Evolutionary conservation across 2,888 invertebrate genomes (phyloP), one percentile per base, ranked within the genome.

Genomic region (Melieria crassipennis): DNA sequence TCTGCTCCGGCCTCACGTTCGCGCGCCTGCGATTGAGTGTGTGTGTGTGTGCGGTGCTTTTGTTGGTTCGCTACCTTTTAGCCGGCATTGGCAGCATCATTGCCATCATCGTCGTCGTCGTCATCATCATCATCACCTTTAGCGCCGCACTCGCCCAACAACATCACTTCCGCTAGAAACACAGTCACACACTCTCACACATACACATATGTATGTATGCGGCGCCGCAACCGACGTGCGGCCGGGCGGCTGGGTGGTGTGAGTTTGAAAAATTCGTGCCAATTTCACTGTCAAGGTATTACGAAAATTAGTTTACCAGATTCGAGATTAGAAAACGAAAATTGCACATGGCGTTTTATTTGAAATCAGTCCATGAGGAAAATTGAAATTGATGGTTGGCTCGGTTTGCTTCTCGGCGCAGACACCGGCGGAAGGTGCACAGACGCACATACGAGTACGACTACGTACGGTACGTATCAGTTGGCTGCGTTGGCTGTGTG

Each of bases 221-320:
- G 57, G 55, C 62, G 67, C 52, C 47, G 13, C 56, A 62, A 56
- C 56, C 56, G 5, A 66, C 47, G 46, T 47, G 43, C 48, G 48
- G 10, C 47, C 43, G 50, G 16, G 16, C 57, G 30, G 13, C 13
- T 58, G 30, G 30, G 45, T 47, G 50, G 43, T 61, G 42, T 7
- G 65, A 50, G 65, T 65, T 56, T 52, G n/a, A 71, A 65, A 70
- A 74, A 72, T 75, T 77, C 79, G 79, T 81, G 84, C 83, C 83
- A 84, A 83, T 84, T 82, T 83, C 80, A 80, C 82, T 84, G 84
- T 80, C 84, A 84, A 83, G 82, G 81, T 82, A 82, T 84, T 82
- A 80, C 78, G 83, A 83, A 84, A 84, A 84, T 84, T 84, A 84
- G 85, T 84, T 84, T 84, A 83, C 82, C 77, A 77, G 78, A 79